Evolutionary conservation across 2,113 vertebrate species (phyloP).

Genomic region (Marmota flaviventris): DNA sequence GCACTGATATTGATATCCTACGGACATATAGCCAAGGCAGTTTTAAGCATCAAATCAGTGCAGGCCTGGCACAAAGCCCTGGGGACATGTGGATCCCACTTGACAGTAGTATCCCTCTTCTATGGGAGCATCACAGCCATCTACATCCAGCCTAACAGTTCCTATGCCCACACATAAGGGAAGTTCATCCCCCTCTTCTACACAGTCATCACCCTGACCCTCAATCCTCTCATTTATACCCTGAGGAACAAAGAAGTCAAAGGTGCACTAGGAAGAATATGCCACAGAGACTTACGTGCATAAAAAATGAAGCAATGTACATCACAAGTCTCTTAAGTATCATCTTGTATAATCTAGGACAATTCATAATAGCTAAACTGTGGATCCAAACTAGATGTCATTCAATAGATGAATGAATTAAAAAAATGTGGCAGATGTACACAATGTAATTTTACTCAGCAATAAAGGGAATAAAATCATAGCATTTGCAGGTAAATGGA

Average conservation of each 20-base stretch:
- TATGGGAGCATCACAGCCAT: conserved; percentile 67
- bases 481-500: too few species aligned
- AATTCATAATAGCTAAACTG: too few species aligned
- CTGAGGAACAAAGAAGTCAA: conserved; percentile 71
- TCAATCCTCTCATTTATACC: conserved; percentile 71
- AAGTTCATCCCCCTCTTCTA: conserved; percentile 74
- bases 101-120: conserved; percentile 49
- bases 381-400: too few species aligned
- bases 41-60: too few species aligned
- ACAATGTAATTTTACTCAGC: too few species aligned
- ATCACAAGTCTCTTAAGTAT: neutral
- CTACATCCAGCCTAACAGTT: conserved; percentile 69
- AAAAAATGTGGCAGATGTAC: too few species aligned
- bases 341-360: neutral
- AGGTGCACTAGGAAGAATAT: conserved; percentile 54
- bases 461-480: too few species aligned
- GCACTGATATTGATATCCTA: too few species aligned
- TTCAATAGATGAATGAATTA: too few species aligned
- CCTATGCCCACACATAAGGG: conserved; percentile 8
- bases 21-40: too few species aligned
- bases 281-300: neutral
- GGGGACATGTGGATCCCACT: too few species aligned
- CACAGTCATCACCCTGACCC: conserved; percentile 59
- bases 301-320: neutral
- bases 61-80: too few species aligned